Conservation (phyloP, 2,888 invertebrate genomes). For the Harpagoxenus sublaevis region DNA sequence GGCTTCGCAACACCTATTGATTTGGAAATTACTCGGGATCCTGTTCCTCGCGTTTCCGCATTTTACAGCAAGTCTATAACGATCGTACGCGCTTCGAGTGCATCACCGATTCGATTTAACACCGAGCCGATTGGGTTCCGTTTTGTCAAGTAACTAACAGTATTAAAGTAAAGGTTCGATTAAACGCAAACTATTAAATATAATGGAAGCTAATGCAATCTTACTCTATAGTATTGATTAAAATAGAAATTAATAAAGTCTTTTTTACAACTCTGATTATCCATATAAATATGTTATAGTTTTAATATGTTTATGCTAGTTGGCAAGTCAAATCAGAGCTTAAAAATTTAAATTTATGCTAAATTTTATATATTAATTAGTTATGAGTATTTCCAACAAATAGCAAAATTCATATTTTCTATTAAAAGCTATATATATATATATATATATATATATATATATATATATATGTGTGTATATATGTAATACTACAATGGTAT, state of each 20-base stretch:
- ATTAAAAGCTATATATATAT: not conserved
- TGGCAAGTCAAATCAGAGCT: not conserved
- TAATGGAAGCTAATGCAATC: not conserved
- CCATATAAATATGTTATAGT: too few species aligned
- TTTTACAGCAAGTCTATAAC: slow-evolving; percentile 20
- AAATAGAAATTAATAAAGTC: not conserved
- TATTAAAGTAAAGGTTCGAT: not conserved
- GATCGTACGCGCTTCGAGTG: not conserved
- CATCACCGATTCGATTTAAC: not conserved
- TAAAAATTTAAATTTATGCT: not conserved
- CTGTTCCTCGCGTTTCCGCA: slow-evolving; percentile 4
- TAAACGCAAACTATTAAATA: not conserved
- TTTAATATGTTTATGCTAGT: not conserved
- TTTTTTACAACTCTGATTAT: not conserved
- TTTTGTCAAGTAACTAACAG: not conserved
- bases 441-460: too few species aligned
- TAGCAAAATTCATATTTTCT: not conserved
- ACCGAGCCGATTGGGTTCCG: not conserved
- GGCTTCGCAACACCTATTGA: slow-evolving; percentile 66
- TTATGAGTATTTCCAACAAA: not conserved
- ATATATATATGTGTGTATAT: not conserved
- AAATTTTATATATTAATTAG: not conserved
- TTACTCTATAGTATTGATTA: not conserved
- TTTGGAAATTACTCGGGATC: slow-evolving; percentile 68
- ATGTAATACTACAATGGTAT: not conserved